Conservation (phyloP, 1,140 invertebrate genomes). For the Ladona fulva region DNA sequence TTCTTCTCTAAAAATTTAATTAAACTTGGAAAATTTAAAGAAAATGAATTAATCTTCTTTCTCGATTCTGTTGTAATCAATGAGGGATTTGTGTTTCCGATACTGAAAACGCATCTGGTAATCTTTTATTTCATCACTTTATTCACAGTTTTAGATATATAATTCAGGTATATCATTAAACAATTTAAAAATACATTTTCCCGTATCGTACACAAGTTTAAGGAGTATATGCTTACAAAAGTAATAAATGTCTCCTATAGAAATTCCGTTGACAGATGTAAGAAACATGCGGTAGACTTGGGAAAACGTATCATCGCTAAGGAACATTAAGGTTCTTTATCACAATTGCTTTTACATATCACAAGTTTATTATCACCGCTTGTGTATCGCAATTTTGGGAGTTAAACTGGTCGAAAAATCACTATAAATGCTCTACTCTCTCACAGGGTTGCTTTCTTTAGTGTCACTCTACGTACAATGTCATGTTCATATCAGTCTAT, state of each 20-base stretch:
- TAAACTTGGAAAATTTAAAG: too few relatives aligned
- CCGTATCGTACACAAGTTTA: neutral
- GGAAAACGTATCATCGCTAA: neutral
- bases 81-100: neutral
- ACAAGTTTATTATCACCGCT: neutral
- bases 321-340: neutral
- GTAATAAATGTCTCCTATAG: neutral
- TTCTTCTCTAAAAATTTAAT: too few relatives aligned
- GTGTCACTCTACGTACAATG: too few relatives aligned
- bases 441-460: too few relatives aligned
- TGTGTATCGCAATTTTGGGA: neutral
- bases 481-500: too few relatives aligned
- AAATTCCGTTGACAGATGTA: neutral
- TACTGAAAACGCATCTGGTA: neutral
- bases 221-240: conserved; percentile 6
- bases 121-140: neutral
- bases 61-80: neutral
- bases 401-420: too few relatives aligned
- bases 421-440: too few relatives aligned
- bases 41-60: too few relatives aligned
- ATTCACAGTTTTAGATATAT: neutral
- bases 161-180: neutral
- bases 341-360: neutral
- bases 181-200: conserved; percentile 3
- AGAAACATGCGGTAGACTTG: neutral